These are phyloP conservation scores for Incurvaria masculella DNA, from an alignment of 2,888 invertebrate genomes.

Conservation along the genomic window DNA sequence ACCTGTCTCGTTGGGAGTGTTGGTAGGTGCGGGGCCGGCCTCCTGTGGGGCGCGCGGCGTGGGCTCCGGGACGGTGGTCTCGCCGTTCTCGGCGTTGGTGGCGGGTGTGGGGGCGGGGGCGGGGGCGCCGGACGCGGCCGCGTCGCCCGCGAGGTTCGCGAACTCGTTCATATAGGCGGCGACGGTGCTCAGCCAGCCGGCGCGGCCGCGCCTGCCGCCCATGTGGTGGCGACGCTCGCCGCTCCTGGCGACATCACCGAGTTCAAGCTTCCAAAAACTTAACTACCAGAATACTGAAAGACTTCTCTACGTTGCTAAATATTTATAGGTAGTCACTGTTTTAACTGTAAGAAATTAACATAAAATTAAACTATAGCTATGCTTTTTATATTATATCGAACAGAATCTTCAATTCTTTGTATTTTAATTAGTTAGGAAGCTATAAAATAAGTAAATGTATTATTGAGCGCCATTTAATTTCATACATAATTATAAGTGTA, in stretches of 20 bases:
- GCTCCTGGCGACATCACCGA: constrained; percentile 19
- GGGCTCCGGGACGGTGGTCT: constrained; percentile 1
- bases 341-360: no score
- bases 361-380: no score
- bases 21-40: neutral
- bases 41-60: constrained; percentile 3
- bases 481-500: no score
- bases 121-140: neutral
- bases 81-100: constrained; percentile 17
- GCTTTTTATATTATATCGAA: no score
- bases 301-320: no score
- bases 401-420: no score
- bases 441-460: no score
- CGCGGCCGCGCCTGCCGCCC: constrained; percentile 21
- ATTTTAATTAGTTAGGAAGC: no score
- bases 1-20: neutral
- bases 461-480: no score
- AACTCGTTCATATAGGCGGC: constrained; percentile 52
- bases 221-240: constrained; percentile 23
- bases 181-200: constrained; percentile 48
- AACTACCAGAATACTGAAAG: no score
- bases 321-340: no score
- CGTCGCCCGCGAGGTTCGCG: constrained; percentile 46
- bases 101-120: constrained; percentile 17
- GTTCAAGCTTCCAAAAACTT: no score